These are phyloP conservation scores for Neodiprion lecontei DNA, from an alignment of 1,140 invertebrate species.

Conservation along the genomic window DNA sequence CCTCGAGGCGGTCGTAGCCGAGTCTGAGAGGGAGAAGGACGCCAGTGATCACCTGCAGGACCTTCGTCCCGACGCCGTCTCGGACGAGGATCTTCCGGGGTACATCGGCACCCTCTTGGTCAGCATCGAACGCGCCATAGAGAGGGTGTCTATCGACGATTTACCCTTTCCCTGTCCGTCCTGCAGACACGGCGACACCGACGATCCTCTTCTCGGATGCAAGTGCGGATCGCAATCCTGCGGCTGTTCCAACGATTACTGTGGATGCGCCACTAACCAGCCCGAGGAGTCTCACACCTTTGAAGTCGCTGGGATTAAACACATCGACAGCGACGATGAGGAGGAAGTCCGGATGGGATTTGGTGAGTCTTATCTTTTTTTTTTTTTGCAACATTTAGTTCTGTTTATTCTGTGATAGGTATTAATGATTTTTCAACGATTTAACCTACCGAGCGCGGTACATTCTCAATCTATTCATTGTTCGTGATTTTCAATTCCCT, in stretches of 20 bases:
- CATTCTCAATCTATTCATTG: too few species aligned
- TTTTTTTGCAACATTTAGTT: constrained; percentile 1
- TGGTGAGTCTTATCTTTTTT: constrained; percentile 44
- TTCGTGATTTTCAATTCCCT: too few species aligned
- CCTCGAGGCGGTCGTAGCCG: constrained; percentile 28
- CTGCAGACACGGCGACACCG: constrained; percentile 62
- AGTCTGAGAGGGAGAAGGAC: constrained; percentile 32
- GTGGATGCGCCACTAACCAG: constrained; percentile 42
- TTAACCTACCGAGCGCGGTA: too few species aligned
- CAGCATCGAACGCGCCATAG: constrained; percentile 72
- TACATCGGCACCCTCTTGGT: constrained; percentile 70
- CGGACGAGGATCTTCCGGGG: constrained; percentile 65
- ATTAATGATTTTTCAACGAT: constrained; percentile 26
- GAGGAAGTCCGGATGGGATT: constrained; percentile 64
- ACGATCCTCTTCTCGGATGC: constrained; percentile 57
- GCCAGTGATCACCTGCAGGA: constrained; percentile 39
- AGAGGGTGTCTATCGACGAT: constrained; percentile 70
- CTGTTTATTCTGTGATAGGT: too few species aligned
- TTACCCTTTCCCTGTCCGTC: constrained; percentile 68
- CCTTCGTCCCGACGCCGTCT: constrained; percentile 38
- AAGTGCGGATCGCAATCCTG: constrained; percentile 41
- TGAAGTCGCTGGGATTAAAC: constrained; percentile 73
- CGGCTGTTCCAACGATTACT: constrained; percentile 47
- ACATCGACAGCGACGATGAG: constrained; percentile 77
- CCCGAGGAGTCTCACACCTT: constrained; percentile 65